Evolutionary conservation across 2,888 invertebrate genomes (phyloP).

Genomic region (Dryocosmus kuriphilus): DNA sequence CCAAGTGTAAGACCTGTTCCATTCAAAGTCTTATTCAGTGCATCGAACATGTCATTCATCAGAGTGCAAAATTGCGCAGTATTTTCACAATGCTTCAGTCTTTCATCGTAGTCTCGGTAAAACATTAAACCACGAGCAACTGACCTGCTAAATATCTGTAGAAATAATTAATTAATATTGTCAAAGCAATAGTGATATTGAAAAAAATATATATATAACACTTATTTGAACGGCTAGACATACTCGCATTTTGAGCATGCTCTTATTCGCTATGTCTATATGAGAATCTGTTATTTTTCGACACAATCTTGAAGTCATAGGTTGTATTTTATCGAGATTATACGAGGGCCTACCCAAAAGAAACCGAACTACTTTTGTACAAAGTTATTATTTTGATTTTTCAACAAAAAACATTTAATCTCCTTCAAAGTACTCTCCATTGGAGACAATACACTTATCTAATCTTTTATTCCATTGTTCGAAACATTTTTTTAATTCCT

Average conservation of each 20-base stretch:
- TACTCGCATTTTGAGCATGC: constrained; percentile 49
- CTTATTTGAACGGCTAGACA: constrained; percentile 50
- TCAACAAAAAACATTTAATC: too few relatives aligned
- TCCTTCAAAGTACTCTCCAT: too few relatives aligned
- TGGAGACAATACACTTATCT: too few relatives aligned
- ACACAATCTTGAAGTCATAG: constrained; percentile 37
- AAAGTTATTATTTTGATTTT: too few relatives aligned
- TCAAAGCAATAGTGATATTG: constrained; percentile 15
- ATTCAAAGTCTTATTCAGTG: background rate
- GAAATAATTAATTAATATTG: background rate
- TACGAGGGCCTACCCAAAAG: too few relatives aligned
- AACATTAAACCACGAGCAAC: constrained; percentile 48
- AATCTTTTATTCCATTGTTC: too few relatives aligned
- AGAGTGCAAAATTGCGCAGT: constrained; percentile 46
- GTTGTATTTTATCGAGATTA: constrained; percentile 41
- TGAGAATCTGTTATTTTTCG: constrained; percentile 48
- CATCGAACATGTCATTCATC: background rate
- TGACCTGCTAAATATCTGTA: constrained; percentile 53
- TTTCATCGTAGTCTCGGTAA: constrained; percentile 41
- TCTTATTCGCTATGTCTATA: constrained; percentile 35
- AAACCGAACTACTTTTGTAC: too few relatives aligned
- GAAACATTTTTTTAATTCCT: too few relatives aligned
- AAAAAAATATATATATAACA: constrained; percentile 11
- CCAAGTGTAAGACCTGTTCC: background rate
- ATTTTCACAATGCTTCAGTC: constrained; percentile 44